A percentile compares a stretch with the other conserved stretches of the same genome.
phyloP scores from a whole-genome alignment of 2,113 vertebrate genomes.

The Labeo catla region DNA sequence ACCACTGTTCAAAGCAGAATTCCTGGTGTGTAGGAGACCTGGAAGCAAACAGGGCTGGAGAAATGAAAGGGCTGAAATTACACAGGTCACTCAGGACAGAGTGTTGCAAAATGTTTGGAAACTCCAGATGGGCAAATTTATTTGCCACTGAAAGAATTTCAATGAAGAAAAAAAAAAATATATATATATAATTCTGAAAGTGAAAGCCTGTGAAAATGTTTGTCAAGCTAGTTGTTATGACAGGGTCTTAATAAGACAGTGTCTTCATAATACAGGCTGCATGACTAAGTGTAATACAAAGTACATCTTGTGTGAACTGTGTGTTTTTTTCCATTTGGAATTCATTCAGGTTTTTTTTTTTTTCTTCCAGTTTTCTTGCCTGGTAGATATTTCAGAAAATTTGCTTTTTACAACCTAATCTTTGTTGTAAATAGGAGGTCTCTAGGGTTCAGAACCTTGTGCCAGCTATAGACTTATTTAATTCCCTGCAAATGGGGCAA shows the following conservation, averaged over 20 bases:
- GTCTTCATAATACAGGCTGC: not conserved
- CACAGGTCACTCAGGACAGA: not conserved
- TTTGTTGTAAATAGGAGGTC: not conserved
- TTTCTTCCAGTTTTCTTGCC: not conserved
- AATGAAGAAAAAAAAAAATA: not conserved
- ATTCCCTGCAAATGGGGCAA: not conserved
- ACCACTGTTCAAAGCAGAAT: conserved; percentile 9
- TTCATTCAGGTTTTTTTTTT: not conserved
- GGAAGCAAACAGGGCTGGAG: not conserved
- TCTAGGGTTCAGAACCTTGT: not conserved
- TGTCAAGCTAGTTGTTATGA: not conserved
- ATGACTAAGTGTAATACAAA: not conserved
- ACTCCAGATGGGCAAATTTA: conserved; percentile 65
- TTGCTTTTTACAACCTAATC: not conserved
- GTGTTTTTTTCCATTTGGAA: conserved; percentile 6
- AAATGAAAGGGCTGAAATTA: conserved; percentile 2
- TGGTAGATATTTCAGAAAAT: not conserved
- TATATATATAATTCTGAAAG: not conserved
- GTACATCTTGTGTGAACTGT: not conserved
- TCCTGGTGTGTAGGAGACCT: not conserved
- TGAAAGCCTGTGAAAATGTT: not conserved
- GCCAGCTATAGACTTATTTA: not conserved
- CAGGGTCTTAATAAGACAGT: not conserved
- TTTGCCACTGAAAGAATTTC: not conserved
- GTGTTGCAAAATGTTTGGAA: conserved; percentile 56